Evolutionary conservation across 2,797 vertebrate species (phyloP).

Genomic region (Rousettus madagascariensis): DNA sequence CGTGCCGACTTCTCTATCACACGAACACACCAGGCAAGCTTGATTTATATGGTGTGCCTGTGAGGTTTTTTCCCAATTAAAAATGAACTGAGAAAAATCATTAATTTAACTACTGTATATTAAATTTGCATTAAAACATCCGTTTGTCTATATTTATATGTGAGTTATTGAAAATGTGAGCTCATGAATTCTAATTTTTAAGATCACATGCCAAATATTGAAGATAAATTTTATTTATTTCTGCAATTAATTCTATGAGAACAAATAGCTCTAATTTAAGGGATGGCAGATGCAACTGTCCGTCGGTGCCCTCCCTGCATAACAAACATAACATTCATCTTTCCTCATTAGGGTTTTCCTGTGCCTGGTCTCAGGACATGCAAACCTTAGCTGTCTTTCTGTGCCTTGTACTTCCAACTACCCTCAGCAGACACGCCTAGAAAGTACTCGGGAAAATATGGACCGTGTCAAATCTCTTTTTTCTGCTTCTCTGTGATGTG

Average conservation of each 20-base stretch:
- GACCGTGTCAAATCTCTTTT: neutral
- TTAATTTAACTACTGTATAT: slow-evolving; percentile 80
- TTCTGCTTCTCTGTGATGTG: neutral
- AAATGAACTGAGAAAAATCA: slow-evolving; percentile 75
- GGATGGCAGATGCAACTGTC: slow-evolving; percentile 67
- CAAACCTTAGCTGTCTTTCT: neutral
- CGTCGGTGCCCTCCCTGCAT: slow-evolving; percentile 1
- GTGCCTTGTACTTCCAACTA: rapidly evolving
- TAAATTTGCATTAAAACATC: slow-evolving; percentile 79
- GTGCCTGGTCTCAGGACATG: neutral
- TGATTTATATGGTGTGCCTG: slow-evolving; percentile 75
- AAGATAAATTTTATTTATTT: slow-evolving; percentile 81
- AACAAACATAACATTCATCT: slow-evolving; percentile 54
- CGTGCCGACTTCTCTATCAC: slow-evolving; percentile 10
- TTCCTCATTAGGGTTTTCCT: slow-evolving; percentile 41
- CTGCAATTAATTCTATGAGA: slow-evolving; percentile 76
- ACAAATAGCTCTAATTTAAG: slow-evolving; percentile 73
- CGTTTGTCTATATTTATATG: slow-evolving; percentile 77
- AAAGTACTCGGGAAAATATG: slow-evolving; percentile 14
- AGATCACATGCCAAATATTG: slow-evolving; percentile 65
- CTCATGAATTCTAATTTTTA: slow-evolving; percentile 75
- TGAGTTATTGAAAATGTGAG: slow-evolving; percentile 71
- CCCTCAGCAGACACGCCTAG: neutral
- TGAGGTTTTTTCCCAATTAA: slow-evolving; percentile 75
- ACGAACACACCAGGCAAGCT: slow-evolving; percentile 37